Conservation (phyloP, 2,113 vertebrate species). For the Coreoperca whiteheadi region DNA sequence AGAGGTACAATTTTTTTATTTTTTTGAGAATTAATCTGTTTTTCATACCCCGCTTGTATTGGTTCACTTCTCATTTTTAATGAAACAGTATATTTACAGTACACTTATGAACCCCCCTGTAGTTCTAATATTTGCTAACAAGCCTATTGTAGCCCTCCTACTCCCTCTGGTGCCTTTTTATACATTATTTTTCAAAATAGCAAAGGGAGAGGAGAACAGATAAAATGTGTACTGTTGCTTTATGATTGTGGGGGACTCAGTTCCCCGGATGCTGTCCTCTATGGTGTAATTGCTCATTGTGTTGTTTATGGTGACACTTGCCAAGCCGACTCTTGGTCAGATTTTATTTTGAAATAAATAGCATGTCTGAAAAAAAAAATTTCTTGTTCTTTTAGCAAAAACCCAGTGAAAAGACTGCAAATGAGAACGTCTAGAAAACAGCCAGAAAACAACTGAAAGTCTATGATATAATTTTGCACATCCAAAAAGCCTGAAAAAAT, state of each 20-base stretch:
- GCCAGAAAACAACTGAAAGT: background rate
- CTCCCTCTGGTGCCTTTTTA: background rate
- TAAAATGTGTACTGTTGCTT: background rate
- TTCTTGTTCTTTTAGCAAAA: slow-evolving; percentile 34
- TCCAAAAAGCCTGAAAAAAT: slow-evolving; percentile 16
- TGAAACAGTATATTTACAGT: background rate
- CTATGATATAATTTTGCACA: slow-evolving; percentile 21
- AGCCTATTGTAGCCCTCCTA: background rate
- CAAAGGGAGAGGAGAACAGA: background rate
- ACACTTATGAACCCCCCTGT: background rate
- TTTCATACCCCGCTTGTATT: background rate
- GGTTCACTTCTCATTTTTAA: background rate
- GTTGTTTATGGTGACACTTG: slow-evolving; percentile 19
- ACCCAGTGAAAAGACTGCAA: slow-evolving; percentile 1
- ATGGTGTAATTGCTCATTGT: slow-evolving; percentile 12
- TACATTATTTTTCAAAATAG: background rate
- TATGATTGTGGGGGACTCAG: background rate
- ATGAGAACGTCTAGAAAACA: slow-evolving; percentile 14
- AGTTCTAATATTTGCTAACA: slow-evolving; percentile 24
- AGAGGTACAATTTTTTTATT: background rate
- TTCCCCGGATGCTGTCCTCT: background rate
- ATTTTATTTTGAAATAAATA: slow-evolving; percentile 39
- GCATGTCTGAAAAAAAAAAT: slow-evolving; percentile 10
- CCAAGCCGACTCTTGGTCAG: slow-evolving; percentile 8
- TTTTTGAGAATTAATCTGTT: background rate